These are phyloP conservation scores for Microplitis demolitor DNA, from an alignment of 1,140 invertebrate genomes.

Conservation along the genomic window DNA sequence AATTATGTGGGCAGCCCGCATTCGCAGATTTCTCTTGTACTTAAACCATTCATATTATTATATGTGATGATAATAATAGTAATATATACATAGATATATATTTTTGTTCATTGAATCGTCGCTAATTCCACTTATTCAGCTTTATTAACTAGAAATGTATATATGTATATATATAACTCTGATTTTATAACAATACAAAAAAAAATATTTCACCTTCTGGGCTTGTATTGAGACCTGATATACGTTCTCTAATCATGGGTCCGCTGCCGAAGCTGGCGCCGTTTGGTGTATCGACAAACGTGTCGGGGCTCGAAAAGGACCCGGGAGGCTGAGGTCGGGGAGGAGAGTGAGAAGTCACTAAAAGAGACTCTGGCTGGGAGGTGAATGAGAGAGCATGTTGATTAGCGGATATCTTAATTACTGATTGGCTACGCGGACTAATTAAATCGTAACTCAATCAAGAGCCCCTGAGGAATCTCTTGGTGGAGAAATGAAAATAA, in stretches of 20 bases:
- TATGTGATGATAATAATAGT: neutral
- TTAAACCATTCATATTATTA: neutral
- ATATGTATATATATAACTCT: too few relatives aligned
- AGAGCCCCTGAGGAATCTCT: constrained; percentile 23
- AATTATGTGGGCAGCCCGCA: constrained; percentile 18
- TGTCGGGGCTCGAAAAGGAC: neutral
- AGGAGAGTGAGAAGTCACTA: constrained; percentile 5
- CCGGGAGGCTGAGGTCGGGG: neutral
- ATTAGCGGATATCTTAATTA: constrained; percentile 59
- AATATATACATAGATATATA: neutral
- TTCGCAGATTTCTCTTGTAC: constrained; percentile 6
- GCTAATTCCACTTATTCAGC: constrained; percentile 2
- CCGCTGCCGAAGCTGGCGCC: constrained; percentile 1
- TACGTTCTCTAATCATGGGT: neutral
- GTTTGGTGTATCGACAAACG: neutral
- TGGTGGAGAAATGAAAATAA: constrained; percentile 17
- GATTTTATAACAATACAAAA: neutral
- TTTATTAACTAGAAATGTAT: neutral
- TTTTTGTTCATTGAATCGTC: constrained; percentile 15
- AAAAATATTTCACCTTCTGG: constrained; percentile 2
- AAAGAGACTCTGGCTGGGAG: constrained; percentile 6
- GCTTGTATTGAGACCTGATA: neutral
- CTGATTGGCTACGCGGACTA: constrained; percentile 51
- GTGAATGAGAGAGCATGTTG: constrained; percentile 41
- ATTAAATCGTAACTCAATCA: constrained; percentile 61